Conservation (phyloP, 1,140 invertebrate species). For the Drosophila pectinifera region DNA sequence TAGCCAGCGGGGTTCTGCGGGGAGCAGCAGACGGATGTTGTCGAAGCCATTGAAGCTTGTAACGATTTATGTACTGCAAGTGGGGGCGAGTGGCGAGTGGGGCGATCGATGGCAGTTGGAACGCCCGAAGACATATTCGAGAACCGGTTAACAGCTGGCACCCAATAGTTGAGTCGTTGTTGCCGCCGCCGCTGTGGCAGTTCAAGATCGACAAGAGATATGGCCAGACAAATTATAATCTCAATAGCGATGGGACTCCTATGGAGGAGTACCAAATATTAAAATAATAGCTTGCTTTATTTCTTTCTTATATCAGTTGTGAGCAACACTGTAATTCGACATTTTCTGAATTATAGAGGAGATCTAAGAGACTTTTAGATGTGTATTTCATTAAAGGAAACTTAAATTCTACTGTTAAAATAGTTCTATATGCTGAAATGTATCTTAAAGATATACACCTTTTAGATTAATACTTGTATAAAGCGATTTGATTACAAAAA, state of each 20-base stretch:
- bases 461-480: too few species aligned
- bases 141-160: slow-evolving; percentile 57
- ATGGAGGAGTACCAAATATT: neutral
- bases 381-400: too few species aligned
- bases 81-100: neutral
- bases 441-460: too few species aligned
- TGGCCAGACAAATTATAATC: slow-evolving; percentile 32
- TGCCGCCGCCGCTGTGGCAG: slow-evolving; percentile 17
- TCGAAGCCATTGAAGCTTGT: slow-evolving; percentile 45
- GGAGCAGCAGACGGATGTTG: neutral
- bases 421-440: too few species aligned
- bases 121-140: slow-evolving; percentile 30
- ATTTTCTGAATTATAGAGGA: neutral
- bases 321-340: neutral
- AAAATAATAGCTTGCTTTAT: neutral
- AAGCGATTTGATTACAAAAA: too few species aligned
- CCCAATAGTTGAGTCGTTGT: slow-evolving; percentile 45
- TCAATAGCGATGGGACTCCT: neutral
- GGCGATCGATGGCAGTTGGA: slow-evolving; percentile 5
- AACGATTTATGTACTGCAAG: slow-evolving; percentile 61
- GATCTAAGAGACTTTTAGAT: neutral
- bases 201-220: slow-evolving; percentile 41
- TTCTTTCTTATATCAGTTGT: neutral
- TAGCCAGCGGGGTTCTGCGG: neutral
- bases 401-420: too few species aligned